A percentile compares a stretch with the other conserved stretches of the same genome.
Evolutionary conservation across 2,888 invertebrate genomes (phyloP).

Genomic region (Saturnia pavonia): DNA sequence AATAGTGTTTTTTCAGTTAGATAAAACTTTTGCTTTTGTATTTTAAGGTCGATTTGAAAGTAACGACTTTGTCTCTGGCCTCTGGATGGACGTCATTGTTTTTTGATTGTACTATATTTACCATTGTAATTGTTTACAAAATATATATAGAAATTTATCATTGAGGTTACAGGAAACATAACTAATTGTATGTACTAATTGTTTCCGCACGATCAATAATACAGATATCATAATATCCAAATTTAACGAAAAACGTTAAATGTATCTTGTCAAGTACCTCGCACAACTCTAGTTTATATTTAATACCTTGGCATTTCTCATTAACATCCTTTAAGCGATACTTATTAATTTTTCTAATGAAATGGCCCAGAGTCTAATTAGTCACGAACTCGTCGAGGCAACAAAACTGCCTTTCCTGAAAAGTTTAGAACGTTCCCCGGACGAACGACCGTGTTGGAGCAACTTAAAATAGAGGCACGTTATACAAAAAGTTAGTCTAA

Average conservation of each 20-base stretch:
- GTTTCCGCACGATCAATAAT: neutral
- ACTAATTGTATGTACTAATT: neutral
- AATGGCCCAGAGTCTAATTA: constrained; percentile 56
- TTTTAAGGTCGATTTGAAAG: neutral
- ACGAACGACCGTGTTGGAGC: constrained; percentile 51
- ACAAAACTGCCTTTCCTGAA: constrained; percentile 53
- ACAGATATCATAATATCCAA: neutral
- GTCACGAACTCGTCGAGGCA: constrained; percentile 42
- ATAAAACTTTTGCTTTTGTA: neutral
- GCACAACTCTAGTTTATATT: neutral
- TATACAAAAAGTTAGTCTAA: constrained; percentile 56
- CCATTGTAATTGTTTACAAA: neutral
- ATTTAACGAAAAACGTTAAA: neutral
- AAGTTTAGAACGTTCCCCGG: constrained; percentile 66
- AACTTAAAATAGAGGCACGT: constrained; percentile 54
- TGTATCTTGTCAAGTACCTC: neutral
- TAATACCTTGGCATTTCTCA: constrained; percentile 34
- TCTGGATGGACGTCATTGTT: neutral
- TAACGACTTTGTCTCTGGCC: neutral
- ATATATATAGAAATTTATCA: neutral
- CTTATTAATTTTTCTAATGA: constrained; percentile 67
- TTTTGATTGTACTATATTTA: neutral
- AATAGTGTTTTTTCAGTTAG: neutral
- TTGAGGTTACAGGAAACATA: neutral
- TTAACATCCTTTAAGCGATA: constrained; percentile 43